Base-by-base conservation (phyloP, 2,113 vertebrate species). In the Cariama cristata region DNA sequence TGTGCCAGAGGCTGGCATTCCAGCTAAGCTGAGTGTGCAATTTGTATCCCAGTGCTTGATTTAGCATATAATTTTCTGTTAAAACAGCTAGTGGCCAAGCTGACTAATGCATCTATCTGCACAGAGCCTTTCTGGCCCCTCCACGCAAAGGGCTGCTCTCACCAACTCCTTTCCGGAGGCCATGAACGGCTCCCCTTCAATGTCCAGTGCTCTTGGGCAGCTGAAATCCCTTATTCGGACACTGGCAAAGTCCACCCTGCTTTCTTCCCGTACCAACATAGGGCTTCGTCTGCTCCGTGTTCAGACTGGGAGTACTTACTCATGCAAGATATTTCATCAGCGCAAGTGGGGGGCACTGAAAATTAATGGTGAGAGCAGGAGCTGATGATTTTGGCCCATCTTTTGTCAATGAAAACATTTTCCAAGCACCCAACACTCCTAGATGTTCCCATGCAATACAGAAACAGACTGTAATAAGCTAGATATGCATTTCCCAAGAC, bases 21-120 rank as follows among this genome's bases (percentile, higher is more conserved):
- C 56, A 76, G 63, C 66, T 50, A 55, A 11, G 45, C 88, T 40
- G 69, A 80, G 47, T 14, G 8, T 63, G 50, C 58, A 21, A 11
- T 80, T 85, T 87, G 81, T 56, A 88, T 87, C 79, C 50, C 49
- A 24, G 80, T 42, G 76, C 62, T 86, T 85, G 83, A 82, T 96
- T 97, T 92, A 95, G 66, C 88, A 33, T 64, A 84, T 58, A 20
- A 89, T 95, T 91, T 95, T 77, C 76, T 76, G 66, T 82, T 87
- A 28, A 81, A 97, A 75, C 88, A 94, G 64, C 85, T 30, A 38
- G 62, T 32, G 74, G 58, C 91, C 69, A 79, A 74, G 47, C 88
- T 91, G 88, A 13, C 24, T 33, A 26, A 74, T 7, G 4, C 83
- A 72, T 58, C 68, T 53, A 38, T 68, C 88, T 64, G 73, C 68